A percentile compares a stretch with the other conserved stretches of the same genome.
Conservation (phyloP, 2,888 invertebrate genomes). For the Ennomos fuscantarius region DNA sequence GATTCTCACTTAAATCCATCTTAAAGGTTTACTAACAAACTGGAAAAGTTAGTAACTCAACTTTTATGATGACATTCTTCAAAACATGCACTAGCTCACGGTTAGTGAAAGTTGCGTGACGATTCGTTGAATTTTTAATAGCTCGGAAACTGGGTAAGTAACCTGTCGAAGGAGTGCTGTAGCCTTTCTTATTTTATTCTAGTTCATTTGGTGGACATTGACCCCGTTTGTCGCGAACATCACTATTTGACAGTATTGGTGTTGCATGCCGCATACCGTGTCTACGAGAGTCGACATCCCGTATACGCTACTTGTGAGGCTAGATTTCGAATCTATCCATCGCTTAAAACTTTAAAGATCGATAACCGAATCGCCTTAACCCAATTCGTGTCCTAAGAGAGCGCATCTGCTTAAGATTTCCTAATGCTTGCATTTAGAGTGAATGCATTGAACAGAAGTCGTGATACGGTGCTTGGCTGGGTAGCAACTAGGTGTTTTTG, state of each 20-base stretch:
- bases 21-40: conserved; percentile 6
- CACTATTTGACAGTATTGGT: conserved; percentile 45
- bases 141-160: conserved; percentile 77
- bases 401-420: conserved; percentile 17
- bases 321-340: conserved; percentile 15
- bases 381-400: conserved; percentile 25
- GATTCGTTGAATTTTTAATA: conserved; percentile 81
- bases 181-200: conserved; percentile 79
- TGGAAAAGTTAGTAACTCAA: conserved; percentile 17
- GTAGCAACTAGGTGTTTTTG: conserved; percentile 26
- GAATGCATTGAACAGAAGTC: conserved; percentile 24
- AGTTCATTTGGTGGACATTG: conserved; percentile 72
- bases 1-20: conserved; percentile 8
- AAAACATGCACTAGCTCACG: conserved; percentile 55
- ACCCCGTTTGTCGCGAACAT: conserved; percentile 58
- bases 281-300: conserved; percentile 3
- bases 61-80: conserved; percentile 49
- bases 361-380: conserved; percentile 26
- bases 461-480: conserved; percentile 10
- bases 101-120: conserved; percentile 81
- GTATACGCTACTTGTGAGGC: conserved; percentile 3
- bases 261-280: conserved; percentile 44
- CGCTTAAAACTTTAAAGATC: conserved; percentile 32
- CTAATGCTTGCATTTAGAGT: conserved; percentile 7
- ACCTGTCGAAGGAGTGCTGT: conserved; percentile 70